Percentiles rank a stretch among this genome's conserved stretches.
phyloP scores from a whole-genome alignment of 1,140 invertebrate species.

The Drosophila paulistorum region DNA sequence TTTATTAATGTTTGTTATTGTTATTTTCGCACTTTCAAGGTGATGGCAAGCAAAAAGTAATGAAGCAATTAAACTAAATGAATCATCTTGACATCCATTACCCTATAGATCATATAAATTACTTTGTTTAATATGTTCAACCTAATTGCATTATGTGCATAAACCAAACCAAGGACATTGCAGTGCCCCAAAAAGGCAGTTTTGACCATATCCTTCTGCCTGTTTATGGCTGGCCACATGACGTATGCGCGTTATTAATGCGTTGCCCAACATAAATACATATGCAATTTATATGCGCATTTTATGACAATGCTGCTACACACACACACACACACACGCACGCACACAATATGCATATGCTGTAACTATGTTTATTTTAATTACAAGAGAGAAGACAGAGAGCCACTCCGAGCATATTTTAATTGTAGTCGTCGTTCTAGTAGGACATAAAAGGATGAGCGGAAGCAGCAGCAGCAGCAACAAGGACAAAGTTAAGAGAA shows the following conservation, averaged over 20 bases:
- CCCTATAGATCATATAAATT: constrained; percentile 12
- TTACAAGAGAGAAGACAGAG: constrained; percentile 47
- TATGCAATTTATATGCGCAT: constrained; percentile 74
- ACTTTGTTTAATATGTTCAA: constrained; percentile 12
- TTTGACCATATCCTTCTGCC: background rate
- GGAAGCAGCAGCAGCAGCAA: constrained; percentile 14
- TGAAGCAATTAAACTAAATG: constrained; percentile 6
- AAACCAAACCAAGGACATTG: constrained; percentile 6
- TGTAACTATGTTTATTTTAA: constrained; percentile 69
- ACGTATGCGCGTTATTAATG: constrained; percentile 73
- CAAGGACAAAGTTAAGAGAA: constrained; percentile 47
- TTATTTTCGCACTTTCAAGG: background rate
- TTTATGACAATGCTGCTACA: constrained; percentile 61
- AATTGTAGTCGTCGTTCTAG: constrained; percentile 6
- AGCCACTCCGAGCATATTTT: constrained; percentile 10
- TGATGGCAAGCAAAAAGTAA: constrained; percentile 6
- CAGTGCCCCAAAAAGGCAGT: background rate
- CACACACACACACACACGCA: constrained; percentile 18
- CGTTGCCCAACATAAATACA: constrained; percentile 60
- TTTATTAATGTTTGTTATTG: background rate
- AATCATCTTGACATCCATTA: constrained; percentile 6
- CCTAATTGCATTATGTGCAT: constrained; percentile 12
- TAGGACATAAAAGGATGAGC: too few relatives aligned
- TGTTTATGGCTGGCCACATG: constrained; percentile 42
- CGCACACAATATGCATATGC: constrained; percentile 23